Evolutionary conservation across 2,113 vertebrate genomes (phyloP).

Genomic region (Prionailurus viverrinus): DNA sequence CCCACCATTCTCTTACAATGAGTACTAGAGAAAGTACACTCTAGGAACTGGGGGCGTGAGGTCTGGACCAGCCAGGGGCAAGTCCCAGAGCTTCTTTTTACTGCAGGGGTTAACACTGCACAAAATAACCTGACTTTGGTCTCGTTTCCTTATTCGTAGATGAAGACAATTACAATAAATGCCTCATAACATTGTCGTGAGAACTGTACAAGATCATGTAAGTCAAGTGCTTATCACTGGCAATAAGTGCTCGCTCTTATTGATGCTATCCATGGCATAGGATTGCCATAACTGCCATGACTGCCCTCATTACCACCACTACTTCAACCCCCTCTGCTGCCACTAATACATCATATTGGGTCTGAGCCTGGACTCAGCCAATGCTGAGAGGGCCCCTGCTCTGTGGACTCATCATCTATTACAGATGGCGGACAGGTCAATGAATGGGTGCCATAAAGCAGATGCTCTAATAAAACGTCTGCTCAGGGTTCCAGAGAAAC

Average conservation of each 20-base stretch:
- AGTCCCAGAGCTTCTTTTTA: not conserved
- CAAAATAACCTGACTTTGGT: not conserved
- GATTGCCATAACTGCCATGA: not conserved
- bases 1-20: not conserved
- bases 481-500: not conserved
- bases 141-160: not conserved
- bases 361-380: not conserved
- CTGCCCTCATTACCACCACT: not conserved
- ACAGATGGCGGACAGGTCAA: no score
- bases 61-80: not conserved
- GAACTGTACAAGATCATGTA: not conserved
- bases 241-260: not conserved
- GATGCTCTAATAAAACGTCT: not conserved
- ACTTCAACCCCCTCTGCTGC: not conserved
- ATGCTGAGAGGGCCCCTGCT: not conserved
- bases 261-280: not conserved
- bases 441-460: not conserved
- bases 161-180: not conserved
- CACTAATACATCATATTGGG: not conserved
- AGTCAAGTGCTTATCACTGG: not conserved
- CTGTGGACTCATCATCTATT: no score
- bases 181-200: not conserved
- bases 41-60: not conserved
- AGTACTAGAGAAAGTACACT: not conserved
- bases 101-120: not conserved